Percentiles rank a stretch among this genome's conserved stretches.
Evolutionary conservation across 2,797 vertebrate species (phyloP).

Genomic region (Alectoris magna): DNA sequence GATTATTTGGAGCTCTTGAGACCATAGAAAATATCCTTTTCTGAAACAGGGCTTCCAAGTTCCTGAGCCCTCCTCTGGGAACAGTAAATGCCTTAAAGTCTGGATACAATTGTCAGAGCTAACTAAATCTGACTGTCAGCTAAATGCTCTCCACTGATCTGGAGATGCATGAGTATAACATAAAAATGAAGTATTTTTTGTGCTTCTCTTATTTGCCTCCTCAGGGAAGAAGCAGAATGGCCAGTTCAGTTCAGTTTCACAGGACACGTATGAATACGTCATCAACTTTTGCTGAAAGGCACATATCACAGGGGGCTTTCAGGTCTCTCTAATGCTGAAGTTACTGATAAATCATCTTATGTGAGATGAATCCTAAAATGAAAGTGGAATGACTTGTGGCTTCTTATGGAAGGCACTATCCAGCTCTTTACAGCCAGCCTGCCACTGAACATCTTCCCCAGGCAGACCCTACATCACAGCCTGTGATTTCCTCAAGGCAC

Average conservation of each 20-base stretch:
- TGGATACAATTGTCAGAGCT: neutral
- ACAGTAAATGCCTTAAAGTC: neutral
- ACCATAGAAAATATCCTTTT: slow-evolving; percentile 20
- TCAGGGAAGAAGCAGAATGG: neutral
- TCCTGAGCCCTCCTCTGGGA: neutral
- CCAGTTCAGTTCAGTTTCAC: neutral
- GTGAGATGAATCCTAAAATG: neutral
- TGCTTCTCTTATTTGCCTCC: neutral
- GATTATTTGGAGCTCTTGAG: neutral
- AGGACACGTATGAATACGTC: neutral
- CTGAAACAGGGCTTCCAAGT: neutral
- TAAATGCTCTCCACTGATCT: neutral
- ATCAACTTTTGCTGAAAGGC: neutral
- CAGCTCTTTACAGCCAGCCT: neutral
- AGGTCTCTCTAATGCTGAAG: neutral
- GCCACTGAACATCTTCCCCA: neutral
- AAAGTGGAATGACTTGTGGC: neutral
- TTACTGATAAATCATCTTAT: neutral
- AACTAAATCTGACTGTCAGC: neutral
- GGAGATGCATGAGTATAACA: neutral
- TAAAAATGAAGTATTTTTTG: neutral
- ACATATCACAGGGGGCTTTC: neutral
- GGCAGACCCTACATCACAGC: neutral
- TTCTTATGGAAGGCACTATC: neutral
- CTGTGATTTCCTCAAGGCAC: neutral